Conservation (phyloP, 2,888 invertebrate species). For the Cephus nigrinus region DNA sequence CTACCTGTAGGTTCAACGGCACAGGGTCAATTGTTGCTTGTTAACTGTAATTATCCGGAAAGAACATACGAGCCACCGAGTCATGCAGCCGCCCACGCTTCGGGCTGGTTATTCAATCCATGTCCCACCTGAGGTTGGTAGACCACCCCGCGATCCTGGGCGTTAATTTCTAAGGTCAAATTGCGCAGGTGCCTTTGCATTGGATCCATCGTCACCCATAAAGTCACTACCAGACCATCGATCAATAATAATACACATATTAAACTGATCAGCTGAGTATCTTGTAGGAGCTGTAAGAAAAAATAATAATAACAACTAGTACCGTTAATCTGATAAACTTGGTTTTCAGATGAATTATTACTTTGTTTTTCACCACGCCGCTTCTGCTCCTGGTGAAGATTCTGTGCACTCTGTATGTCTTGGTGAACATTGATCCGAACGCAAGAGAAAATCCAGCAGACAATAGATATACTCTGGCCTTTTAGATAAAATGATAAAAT, state of each 20-base stretch:
- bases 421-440: constrained; percentile 95
- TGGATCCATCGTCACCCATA: constrained; percentile 89
- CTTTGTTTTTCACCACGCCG: constrained; percentile 88
- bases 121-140: constrained; percentile 83
- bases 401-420: constrained; percentile 91
- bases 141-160: constrained; percentile 82
- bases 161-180: constrained; percentile 82
- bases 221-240: constrained; percentile 83
- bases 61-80: no score
- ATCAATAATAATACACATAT: constrained; percentile 85
- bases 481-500: no score
- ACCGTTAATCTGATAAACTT: no score
- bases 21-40: background rate
- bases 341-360: constrained; percentile 35
- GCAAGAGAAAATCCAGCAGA: constrained; percentile 92
- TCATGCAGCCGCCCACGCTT: no score
- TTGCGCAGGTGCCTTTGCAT: constrained; percentile 87
- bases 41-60: background rate
- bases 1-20: constrained; percentile 72
- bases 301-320: no score
- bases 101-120: background rate
- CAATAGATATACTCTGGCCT: constrained; percentile 89
- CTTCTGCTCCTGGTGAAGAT: constrained; percentile 88
- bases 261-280: constrained; percentile 87
- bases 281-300: constrained; percentile 77